Base-by-base conservation (phyloP, 2,888 invertebrate genomes). In the Gerris lacustris region DNA sequence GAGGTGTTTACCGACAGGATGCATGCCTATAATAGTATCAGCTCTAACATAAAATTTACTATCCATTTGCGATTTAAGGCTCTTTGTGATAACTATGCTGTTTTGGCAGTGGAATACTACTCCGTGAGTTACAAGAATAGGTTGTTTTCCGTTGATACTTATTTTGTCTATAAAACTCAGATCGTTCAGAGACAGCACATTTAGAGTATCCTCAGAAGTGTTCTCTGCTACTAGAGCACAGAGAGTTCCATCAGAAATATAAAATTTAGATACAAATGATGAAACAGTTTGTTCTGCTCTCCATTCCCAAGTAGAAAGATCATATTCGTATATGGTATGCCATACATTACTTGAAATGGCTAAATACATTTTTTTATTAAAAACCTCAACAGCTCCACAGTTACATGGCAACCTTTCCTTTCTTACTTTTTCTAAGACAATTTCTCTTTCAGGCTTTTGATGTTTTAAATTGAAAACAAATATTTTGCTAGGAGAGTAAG, bases 141-240 rank as follows among this genome's bases (percentile, higher is more conserved):
- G 66, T 17, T 66, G 18, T 9, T 66, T 66, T 9, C 43, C 43
- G 17, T 66, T 31, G 17, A 66, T 66, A 7, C 15, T 18, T 15
- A 66, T 18, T 11, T 66, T 66, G 17, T 9, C 17, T 18, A 66
- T n/a, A 9, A 18, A 9, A 66, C 9, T 15, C 2, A 66, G 17
- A 66, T 66, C 66, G 11, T 66, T 66, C 11, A 66, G 17, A n/a
- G 66, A n/a, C 66, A 9, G 5, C 7, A 66, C 66, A 66, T 66
- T 15, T 18, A 66, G 17, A 66, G 17, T 17, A 31, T 18, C 17
- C 17, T 18, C 43, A n/a, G 17, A 17, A 17, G 43, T 66, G 17
- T 66, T 31, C 17, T 66, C 43, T 15, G 17, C 17, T 9, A 66
- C 18, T 66, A 31, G 17, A 18, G 66, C 66, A 66, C 66, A 17